These are phyloP conservation scores for Phoxinus phoxinus DNA, from an alignment of 2,113 vertebrate species.

Conservation along the genomic window DNA sequence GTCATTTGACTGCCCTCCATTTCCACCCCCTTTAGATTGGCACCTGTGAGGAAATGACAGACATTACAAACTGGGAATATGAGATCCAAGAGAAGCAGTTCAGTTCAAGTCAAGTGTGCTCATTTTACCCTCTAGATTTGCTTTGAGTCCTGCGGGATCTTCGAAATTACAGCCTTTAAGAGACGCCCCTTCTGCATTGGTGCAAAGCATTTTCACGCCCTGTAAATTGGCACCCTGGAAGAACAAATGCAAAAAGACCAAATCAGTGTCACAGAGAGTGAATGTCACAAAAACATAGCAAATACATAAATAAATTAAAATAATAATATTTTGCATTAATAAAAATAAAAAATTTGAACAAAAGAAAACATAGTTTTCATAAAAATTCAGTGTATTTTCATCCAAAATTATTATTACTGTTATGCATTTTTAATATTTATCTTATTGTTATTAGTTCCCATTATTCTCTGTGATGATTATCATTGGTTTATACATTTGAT, in stretches of 20 bases:
- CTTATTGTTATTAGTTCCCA: not conserved
- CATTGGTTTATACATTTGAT: not conserved
- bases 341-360: too few relatives aligned
- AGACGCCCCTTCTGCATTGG: conserved; percentile 95
- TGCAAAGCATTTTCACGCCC: conserved; percentile 98
- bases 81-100: not conserved
- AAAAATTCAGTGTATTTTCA: too few relatives aligned
- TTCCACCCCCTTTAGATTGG: conserved; percentile 97
- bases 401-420: too few relatives aligned
- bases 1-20: conserved; percentile 99
- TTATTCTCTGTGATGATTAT: not conserved
- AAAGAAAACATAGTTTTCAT: too few relatives aligned
- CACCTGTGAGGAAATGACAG: conserved; percentile 75
- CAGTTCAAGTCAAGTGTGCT: not conserved
- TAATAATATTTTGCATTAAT: not conserved
- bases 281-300: not conserved
- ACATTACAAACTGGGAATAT: not conserved
- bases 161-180: conserved; percentile 96
- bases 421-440: not conserved
- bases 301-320: not conserved
- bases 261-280: not conserved
- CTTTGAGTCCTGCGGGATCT: conserved; percentile 96
- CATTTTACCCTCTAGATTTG: conserved; percentile 91
- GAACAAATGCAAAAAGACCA: not conserved
- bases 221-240: conserved; percentile 92